Conservation (phyloP, 2,888 invertebrate species). For the Ecliptopera silaceata region DNA sequence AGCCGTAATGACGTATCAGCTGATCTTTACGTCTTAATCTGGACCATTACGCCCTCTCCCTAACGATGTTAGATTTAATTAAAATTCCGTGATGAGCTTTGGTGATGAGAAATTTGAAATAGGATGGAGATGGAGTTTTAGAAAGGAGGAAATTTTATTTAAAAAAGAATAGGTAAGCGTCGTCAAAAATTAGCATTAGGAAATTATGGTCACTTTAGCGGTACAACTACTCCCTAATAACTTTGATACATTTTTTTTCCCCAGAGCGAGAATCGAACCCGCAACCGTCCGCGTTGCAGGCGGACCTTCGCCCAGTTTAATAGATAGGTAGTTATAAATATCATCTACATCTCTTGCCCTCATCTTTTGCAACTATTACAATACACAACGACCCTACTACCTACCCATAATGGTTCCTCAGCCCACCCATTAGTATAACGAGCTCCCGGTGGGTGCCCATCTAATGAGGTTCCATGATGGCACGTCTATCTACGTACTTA, state of each 20-base stretch:
- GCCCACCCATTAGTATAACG: slow-evolving; percentile 25
- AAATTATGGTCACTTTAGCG: no score
- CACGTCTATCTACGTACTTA: slow-evolving; percentile 19
- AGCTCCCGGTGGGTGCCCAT: slow-evolving; percentile 17
- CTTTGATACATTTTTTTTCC: no score
- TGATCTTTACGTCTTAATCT: slow-evolving; percentile 78
- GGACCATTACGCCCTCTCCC: slow-evolving; percentile 55
- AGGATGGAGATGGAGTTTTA: background rate
- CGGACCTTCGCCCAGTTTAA: no score
- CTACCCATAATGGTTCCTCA: slow-evolving; percentile 19
- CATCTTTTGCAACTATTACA: slow-evolving; percentile 15
- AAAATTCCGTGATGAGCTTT: slow-evolving; percentile 14
- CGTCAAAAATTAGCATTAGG: background rate
- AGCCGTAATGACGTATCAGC: slow-evolving; percentile 56
- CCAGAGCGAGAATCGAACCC: no score
- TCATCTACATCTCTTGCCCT: background rate
- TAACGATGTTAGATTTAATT: slow-evolving; percentile 27
- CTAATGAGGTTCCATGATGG: slow-evolving; percentile 24
- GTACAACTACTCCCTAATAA: no score
- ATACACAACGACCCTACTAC: slow-evolving; percentile 7
- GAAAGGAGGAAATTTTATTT: background rate
- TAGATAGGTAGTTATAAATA: background rate
- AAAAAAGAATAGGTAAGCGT: no score
- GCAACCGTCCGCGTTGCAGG: no score
- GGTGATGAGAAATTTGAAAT: slow-evolving; percentile 15